These are phyloP conservation scores for Lepidurus apus DNA, from an alignment of 1,140 invertebrate genomes.

Conservation along the genomic window DNA sequence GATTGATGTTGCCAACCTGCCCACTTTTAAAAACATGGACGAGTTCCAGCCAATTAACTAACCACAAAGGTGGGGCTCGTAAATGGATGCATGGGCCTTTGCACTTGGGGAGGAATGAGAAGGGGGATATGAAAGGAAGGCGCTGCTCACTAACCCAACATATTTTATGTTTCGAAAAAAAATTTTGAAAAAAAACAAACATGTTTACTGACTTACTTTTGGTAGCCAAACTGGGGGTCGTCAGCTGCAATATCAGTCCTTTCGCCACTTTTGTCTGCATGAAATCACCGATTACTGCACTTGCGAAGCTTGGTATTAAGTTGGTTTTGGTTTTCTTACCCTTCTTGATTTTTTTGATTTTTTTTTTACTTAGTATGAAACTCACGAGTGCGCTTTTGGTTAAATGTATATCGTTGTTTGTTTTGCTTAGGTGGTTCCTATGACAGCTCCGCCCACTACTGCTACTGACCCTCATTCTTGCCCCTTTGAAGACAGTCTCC, in stretches of 20 bases:
- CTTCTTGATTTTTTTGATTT: neutral
- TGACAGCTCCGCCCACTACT: slow-evolving; percentile 12
- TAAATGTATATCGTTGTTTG: neutral
- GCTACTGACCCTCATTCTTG: slow-evolving; percentile 14
- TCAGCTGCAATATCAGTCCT: neutral
- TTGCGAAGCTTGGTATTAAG: slow-evolving; percentile 15
- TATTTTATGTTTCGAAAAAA: neutral
- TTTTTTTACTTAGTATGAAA: neutral
- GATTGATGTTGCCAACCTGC: neutral
- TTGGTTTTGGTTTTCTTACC: neutral
- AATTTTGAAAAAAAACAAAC: neutral
- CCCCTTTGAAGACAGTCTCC: slow-evolving; percentile 1
- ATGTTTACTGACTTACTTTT: neutral
- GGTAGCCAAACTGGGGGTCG: slow-evolving; percentile 6
- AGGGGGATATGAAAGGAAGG: neutral
- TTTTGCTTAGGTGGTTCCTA: slow-evolving; percentile 18
- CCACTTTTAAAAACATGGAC: neutral
- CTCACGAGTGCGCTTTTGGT: neutral
- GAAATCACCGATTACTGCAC: slow-evolving; percentile 10
- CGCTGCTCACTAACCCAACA: neutral
- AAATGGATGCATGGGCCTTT: slow-evolving; percentile 12
- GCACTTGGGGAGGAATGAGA: neutral
- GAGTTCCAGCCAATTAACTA: neutral
- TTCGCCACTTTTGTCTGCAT: slow-evolving; percentile 18
- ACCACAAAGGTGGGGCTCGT: neutral